Percentiles rank a stretch among this genome's conserved stretches.
phyloP scores from a whole-genome alignment of 1,140 invertebrate genomes.

The Drosophila aff. region DNA sequence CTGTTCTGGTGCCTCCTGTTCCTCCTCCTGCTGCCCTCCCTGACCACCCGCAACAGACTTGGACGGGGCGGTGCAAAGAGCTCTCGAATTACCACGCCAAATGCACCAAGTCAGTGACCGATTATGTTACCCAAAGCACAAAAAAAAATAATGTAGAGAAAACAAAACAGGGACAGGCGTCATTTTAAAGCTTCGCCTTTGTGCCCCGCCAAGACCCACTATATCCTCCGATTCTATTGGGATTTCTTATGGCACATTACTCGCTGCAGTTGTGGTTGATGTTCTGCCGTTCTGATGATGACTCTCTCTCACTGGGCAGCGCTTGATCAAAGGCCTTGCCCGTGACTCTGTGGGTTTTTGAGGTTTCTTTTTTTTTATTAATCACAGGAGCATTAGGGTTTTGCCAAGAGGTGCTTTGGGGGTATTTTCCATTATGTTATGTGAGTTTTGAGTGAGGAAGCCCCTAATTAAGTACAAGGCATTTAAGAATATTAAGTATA shows the following conservation, averaged over 20 bases:
- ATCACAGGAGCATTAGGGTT: constrained; percentile 15
- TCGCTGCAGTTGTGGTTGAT: constrained; percentile 47
- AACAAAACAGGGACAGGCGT: constrained; percentile 60
- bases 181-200: constrained; percentile 64
- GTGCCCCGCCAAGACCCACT: constrained; percentile 4
- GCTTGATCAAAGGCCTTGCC: constrained; percentile 69
- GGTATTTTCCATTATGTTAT: background rate
- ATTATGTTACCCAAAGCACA: constrained; percentile 82
- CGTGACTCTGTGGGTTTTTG: constrained; percentile 69
- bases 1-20: constrained; percentile 1
- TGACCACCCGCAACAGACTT: constrained; percentile 74
- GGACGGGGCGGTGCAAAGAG: constrained; percentile 57
- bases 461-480: background rate
- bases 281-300: constrained; percentile 54
- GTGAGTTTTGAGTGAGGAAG: background rate
- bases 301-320: constrained; percentile 52
- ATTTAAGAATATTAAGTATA: constrained; percentile 35
- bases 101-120: constrained; percentile 80
- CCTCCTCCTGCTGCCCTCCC: constrained; percentile 14
- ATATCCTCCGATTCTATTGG: constrained; percentile 52
- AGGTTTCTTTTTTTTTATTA: constrained; percentile 40
- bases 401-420: background rate
- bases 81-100: constrained; percentile 81
- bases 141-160: constrained; percentile 6
- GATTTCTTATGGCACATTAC: constrained; percentile 71